Evolutionary conservation across 2,113 vertebrate genomes (phyloP).

Genomic region (Ptyas mucosa): DNA sequence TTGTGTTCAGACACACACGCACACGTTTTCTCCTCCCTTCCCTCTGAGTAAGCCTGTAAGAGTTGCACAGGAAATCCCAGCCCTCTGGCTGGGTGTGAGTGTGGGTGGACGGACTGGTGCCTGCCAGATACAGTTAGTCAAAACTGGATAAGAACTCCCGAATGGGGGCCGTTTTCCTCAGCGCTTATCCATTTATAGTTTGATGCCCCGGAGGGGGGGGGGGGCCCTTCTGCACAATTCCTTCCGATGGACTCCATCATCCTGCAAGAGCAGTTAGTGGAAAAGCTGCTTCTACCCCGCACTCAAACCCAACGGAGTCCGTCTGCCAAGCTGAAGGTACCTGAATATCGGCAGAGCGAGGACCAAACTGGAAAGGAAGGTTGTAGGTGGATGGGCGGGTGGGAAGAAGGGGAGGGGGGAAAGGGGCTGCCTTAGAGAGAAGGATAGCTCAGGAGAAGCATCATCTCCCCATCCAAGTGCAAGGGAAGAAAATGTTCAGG

Average conservation of each 20-base stretch:
- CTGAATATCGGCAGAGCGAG: constrained; percentile 43
- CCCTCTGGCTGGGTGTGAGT: constrained; percentile 40
- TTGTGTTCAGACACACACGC: not conserved
- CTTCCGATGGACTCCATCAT: constrained; percentile 93
- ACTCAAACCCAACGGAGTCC: constrained; percentile 78
- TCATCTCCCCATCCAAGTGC: constrained; percentile 19
- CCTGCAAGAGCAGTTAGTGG: constrained; percentile 91
- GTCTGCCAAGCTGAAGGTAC: constrained; percentile 87
- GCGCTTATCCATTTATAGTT: not conserved
- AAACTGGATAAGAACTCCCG: constrained; percentile 57
- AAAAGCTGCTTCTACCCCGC: constrained; percentile 88
- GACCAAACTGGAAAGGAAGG: not conserved
- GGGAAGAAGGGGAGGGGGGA: not conserved
- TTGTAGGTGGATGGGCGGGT: constrained; percentile 18
- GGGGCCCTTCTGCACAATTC: constrained; percentile 44
- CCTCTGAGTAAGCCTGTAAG: not conserved
- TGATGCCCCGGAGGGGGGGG: not conserved
- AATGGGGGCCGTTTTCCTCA: constrained; percentile 30
- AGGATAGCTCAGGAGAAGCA: constrained; percentile 45
- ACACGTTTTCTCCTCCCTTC: constrained; percentile 7
- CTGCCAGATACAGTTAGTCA: constrained; percentile 52
- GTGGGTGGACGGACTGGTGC: constrained; percentile 51
- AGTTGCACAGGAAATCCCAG: constrained; percentile 47
- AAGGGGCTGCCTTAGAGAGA: constrained; percentile 20
- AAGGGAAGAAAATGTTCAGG: constrained; percentile 36